phyloP scores from a whole-genome alignment of 2,113 vertebrate species.

The Pheucticus melanocephalus region DNA sequence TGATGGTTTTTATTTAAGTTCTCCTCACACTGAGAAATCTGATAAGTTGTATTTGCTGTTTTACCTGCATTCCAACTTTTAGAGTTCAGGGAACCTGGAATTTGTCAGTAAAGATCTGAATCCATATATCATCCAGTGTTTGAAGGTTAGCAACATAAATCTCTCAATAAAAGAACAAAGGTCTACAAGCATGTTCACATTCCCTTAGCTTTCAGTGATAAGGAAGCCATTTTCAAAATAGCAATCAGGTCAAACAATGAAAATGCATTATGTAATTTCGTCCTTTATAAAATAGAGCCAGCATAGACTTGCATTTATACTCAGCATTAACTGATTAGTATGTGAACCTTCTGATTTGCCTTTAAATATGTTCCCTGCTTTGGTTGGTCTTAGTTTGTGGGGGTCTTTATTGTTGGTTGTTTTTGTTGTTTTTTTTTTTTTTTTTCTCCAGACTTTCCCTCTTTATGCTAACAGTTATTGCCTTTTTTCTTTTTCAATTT shows the following conservation, averaged over 20 bases:
- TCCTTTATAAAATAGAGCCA: not conserved
- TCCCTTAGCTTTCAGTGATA: conserved; percentile 17
- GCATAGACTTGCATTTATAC: not conserved
- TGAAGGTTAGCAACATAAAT: conserved; percentile 64
- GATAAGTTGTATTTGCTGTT: conserved; percentile 2
- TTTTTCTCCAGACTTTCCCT: not conserved
- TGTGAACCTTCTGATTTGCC: not conserved
- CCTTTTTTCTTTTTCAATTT: not conserved
- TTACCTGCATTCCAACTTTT: conserved; percentile 32
- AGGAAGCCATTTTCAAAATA: conserved; percentile 44
- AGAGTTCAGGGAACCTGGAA: conserved; percentile 29
- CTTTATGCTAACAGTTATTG: not conserved
- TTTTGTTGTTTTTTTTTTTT: no score
- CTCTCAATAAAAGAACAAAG: conserved; percentile 57
- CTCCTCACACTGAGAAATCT: not conserved
- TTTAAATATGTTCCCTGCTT: not conserved
- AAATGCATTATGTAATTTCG: not conserved
- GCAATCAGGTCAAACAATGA: conserved; percentile 35
- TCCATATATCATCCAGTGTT: conserved; percentile 13
- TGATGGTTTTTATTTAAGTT: conserved; percentile 38
- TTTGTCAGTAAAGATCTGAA: conserved; percentile 27
- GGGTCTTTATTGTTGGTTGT: not conserved
- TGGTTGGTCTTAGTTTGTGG: not conserved
- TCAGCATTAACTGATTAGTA: not conserved
- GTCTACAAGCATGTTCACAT: conserved; percentile 20